Base-by-base conservation (phyloP, 2,888 invertebrate genomes). In the Drosophila merina region DNA sequence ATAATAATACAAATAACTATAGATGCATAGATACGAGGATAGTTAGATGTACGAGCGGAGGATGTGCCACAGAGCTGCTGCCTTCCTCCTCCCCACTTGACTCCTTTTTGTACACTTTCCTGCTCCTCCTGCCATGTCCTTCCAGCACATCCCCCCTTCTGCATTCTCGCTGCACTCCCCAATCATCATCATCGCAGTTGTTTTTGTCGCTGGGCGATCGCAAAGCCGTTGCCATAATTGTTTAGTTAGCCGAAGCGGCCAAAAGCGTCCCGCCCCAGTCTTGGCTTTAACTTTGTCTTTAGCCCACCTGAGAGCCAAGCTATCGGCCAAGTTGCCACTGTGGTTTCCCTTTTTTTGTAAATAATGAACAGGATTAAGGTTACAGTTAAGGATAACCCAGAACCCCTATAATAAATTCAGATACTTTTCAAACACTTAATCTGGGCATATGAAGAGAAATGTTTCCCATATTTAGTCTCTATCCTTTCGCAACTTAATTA, bases 1-100 rank as follows among this genome's bases (percentile, higher is more conserved):
- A 83, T 88, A 82, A 82, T 87, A 83, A 83, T 83, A 83, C 82
- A 83, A 83, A 83, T 83, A 83, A 83, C 86, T 88, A 83, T 83
- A 86, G 88, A 83, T 82, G 82, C 82, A 82, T 82, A 88, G 88
- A 83, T 83, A 87, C 62, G 72, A 72, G 71, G 77, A 82, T 86
- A 87, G 82, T 86, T 88, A 86, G 82, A 83, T 86, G 83, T 66
- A 82, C 74, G 74, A 82, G 66, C 80, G 70, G 72, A 81, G 81
- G 81, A 84, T 79, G 82, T 72, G 77, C 64, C 62, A 26, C 31
- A 48, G 47, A 44, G 44, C 1, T 6, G 44, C 1, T 6, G 30
- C n/a, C 55, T 25, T 28, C 52, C 51, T 9, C 4, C 4, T 26
- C n/a, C 3, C 4, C 28, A 7, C 26, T 7, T 7, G 6, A 20